Percentiles rank a stretch among this genome's conserved stretches.
Evolutionary conservation across 2,888 invertebrate species (phyloP).

Genomic region (Argyresthia goedartella): DNA sequence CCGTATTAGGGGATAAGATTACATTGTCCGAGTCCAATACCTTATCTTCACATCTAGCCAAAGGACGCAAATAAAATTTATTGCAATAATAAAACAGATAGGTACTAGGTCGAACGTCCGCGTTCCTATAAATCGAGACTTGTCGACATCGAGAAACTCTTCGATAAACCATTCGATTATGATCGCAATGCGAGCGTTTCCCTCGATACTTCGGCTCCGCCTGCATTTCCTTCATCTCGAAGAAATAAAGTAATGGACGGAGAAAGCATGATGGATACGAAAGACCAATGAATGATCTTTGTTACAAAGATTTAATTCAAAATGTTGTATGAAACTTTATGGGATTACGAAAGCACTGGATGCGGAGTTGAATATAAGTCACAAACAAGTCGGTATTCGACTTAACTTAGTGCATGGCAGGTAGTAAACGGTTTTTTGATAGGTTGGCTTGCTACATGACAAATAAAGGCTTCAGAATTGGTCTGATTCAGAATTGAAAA

Average conservation of each 20-base stretch:
- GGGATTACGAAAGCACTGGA: not conserved
- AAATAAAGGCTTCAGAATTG: no score
- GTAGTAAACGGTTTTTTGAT: no score
- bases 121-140: conserved; percentile 41
- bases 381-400: not conserved
- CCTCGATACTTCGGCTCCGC: conserved; percentile 21
- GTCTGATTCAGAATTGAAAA: no score
- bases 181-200: conserved; percentile 28
- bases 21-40: conserved; percentile 57
- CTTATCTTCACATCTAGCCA: conserved; percentile 56
- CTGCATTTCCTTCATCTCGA: not conserved
- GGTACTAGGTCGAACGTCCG: conserved; percentile 50
- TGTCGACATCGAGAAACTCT: no score
- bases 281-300: not conserved
- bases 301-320: conserved; percentile 1
- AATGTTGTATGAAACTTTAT: conserved; percentile 1
- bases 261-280: not conserved
- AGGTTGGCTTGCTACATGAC: no score
- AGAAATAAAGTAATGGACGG: not conserved
- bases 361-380: no score
- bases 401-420: no score
- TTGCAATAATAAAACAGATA: conserved; percentile 66
- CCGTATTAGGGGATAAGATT: conserved; percentile 67
- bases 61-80: conserved; percentile 60
- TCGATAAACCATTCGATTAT: conserved; percentile 23